phyloP scores from a whole-genome alignment of 2,113 vertebrate genomes.

The Miniopterus natalensis region DNA sequence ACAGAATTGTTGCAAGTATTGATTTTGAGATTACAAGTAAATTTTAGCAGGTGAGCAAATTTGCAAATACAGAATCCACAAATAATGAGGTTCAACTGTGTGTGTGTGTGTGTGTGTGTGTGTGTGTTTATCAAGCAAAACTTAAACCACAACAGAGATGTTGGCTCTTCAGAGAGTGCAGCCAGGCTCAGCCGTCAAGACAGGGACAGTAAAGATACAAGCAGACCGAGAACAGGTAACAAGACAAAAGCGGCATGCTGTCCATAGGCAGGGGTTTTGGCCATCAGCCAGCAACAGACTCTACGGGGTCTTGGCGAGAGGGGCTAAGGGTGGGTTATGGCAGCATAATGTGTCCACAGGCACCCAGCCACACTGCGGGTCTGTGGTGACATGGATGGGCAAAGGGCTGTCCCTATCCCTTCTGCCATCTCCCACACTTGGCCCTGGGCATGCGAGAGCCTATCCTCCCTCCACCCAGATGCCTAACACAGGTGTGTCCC shows the following conservation, averaged over 20 bases:
- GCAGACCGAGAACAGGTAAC: background rate
- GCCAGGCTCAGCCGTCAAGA: background rate
- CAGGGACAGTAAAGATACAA: background rate
- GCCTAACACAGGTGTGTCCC: background rate
- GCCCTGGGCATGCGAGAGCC: background rate
- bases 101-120: background rate
- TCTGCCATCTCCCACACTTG: background rate
- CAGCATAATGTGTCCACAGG: background rate
- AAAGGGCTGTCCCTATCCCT: background rate
- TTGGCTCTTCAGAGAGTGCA: background rate
- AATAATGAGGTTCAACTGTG: background rate
- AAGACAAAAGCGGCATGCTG: background rate
- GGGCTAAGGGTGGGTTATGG: background rate
- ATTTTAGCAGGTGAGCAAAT: conserved; percentile 12
- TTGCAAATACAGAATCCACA: background rate
- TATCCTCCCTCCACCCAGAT: background rate
- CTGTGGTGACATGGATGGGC: background rate
- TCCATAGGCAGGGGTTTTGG: too few relatives aligned
- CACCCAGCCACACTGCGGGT: background rate
- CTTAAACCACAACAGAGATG: background rate
- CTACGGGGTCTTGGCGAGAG: background rate
- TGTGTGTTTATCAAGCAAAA: background rate
- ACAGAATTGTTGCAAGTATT: background rate
- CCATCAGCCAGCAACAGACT: background rate
- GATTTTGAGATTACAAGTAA: background rate